Evolutionary conservation across 2,797 vertebrate species (phyloP), one percentile per base, ranked within the genome.

Genomic region (Schizothorax lantsangensis): DNA sequence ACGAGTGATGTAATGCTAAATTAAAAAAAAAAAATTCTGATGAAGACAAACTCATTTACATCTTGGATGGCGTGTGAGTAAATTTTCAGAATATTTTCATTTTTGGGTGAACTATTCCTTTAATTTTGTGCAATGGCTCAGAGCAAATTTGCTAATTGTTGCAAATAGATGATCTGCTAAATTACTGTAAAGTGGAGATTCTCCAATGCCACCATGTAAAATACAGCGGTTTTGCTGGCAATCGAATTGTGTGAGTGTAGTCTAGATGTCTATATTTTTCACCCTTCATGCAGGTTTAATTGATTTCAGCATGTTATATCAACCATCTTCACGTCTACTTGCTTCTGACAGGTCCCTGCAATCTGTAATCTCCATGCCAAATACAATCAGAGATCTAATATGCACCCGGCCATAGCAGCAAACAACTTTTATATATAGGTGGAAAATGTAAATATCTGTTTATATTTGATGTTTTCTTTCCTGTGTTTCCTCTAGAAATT

Each of bases 231-330:
- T 40, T 49, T 23, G 49, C 30, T 86, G 6, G 23, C 49, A 14
- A 83, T 72, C 45, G 19, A 62, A 47, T 79, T 80, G 66, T 78
- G 33, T 54, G 9, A 15, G n/a, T 33, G 5, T 62, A n/a, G 36
- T 74, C 0, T 36, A 54, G 8, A 74, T 74, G 52, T 64, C 38
- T 88, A 54, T 49, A 15, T 79, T 38, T 47, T 66, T 84, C 36
- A 85, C 54, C 45, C 45, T 57, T 85, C 57, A 45, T 26, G 59
- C 30, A 45, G 47, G 26, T 79, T 64, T 81, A 79, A 73, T 75
- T 89, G 86, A 84, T 84, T 84, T 72, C 36, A n/a, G 14, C 17
- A 87, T 82, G n/a, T 36, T 26, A 79, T 59, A 81, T 49, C 74
- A 69, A 59, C 79, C 83, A 89, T 84, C 82, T 87, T 64, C 85